Base-by-base conservation (phyloP, 2,797 vertebrate species). In the Lithobates sylvaticus region DNA sequence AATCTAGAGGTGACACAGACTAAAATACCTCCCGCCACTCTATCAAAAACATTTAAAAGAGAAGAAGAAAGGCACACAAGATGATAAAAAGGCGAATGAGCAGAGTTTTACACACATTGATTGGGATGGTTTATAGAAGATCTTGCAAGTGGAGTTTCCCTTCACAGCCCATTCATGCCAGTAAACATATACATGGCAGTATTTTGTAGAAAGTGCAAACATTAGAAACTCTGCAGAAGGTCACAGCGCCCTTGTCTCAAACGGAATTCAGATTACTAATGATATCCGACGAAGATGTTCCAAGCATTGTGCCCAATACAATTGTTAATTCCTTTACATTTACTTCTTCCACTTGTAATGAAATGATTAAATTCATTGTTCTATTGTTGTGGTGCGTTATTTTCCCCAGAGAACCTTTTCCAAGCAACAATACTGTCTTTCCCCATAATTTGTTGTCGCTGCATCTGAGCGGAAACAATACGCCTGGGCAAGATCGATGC, bases 231-330 rank as follows among this genome's bases (percentile, higher is more conserved):
- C 0, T 0, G n/a, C 5, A 42, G 21, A 84, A 92, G 91, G 91
- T 90, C 90, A 74, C 0, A 10, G 2, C 0, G 36, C n/a, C 90
- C 88, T 89, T 84, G 79, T 65, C 88, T 84, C 12, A 68, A 77
- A 42, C 68, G 34, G 26, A 84, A 83, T 26, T 23, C 64, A n/a
- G 47, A 78, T 71, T 71, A 77, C 32, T 78, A n/a, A 69, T 27
- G 10, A 77, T 50, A 73, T 84, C 54, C 1, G 21, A 5, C 5
- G 21, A 61, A 61, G 54, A 61, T 61, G 54, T 61, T 61, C 21
- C 18, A 61, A 61, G 50, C 54, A 23, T 23, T 23, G 21, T 61
- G 18, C 54, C 85, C 88, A 81, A 54, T 50, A 5, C 47, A 23
- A 65, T 78, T 75, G 85, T 86, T 89, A 86, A 89, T 89, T 84